Evolutionary conservation across 2,113 vertebrate genomes (phyloP), one percentile per base, ranked within the genome.

Genomic region (Brevimyrus niger): DNA sequence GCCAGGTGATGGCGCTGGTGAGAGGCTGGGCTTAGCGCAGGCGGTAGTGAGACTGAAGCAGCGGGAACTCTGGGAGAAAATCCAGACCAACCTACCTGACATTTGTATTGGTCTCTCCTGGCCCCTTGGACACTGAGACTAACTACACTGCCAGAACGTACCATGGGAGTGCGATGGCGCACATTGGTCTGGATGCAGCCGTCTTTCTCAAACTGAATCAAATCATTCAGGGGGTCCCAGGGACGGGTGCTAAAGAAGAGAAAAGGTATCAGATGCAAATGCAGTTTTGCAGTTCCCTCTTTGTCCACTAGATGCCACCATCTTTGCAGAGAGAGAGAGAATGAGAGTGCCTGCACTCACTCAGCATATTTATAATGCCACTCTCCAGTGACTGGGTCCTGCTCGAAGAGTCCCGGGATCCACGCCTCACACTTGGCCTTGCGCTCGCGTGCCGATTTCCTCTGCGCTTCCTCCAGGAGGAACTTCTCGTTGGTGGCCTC

Each of bases 141-240:
- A 96, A 95, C 95, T 94, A 96, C 92, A 95, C 95, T 97, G 94
- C 92, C 93, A 92, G 94, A 96, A 97, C 97, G 91, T 98, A 99
- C 98, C 98, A 99, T 99, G 93, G 98, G 98, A 92, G 98, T 99
- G 91, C 97, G 96, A 95, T 99, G 98, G 88, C 96, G 97, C 93
- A 99, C 97, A 97, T 99, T 98, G 91, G 98, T 98, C 96, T 98
- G 98, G 95, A 99, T 96, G 91, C 96, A 95, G 93, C 98, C 98
- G 87, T 98, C 98, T 96, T 98, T 98, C 94, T 99, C 98, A 91
- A 97, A 99, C 91, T 99, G 98, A 96, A 99, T 96, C 96, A 99
- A 94, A 93, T 99, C 98, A 90, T 99, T 99, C 93, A 99, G 95
- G 76, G 97, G 97, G 93, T 99, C 98, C 98, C 98, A 99, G 0